A percentile compares a stretch with the other conserved stretches of the same genome.
These are phyloP conservation scores for Danio kyathit DNA, from an alignment of 2,797 vertebrate genomes.

Conservation along the genomic window DNA sequence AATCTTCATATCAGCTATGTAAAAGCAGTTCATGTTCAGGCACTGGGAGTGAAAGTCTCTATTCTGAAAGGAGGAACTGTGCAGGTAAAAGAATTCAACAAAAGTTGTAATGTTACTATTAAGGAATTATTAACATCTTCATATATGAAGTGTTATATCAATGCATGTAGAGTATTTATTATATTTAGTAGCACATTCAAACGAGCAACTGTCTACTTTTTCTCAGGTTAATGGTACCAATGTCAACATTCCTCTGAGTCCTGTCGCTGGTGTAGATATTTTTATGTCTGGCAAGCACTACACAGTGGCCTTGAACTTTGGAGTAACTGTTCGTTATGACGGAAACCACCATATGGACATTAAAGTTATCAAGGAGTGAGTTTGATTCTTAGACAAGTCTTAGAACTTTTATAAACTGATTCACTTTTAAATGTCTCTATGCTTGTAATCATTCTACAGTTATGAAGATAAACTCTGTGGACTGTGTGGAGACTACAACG, in stretches of 20 bases:
- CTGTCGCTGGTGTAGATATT: slow-evolving; percentile 72
- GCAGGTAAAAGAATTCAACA: slow-evolving; percentile 67
- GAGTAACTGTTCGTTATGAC: slow-evolving; percentile 81
- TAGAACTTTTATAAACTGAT: neutral
- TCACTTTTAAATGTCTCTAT: neutral
- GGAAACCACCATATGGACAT: slow-evolving; percentile 81
- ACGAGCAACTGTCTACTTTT: neutral
- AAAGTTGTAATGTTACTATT: neutral
- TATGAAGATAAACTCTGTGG: slow-evolving; percentile 76
- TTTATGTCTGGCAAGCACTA: slow-evolving; percentile 76
- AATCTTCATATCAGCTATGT: slow-evolving; percentile 74
- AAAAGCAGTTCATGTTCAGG: slow-evolving; percentile 79
- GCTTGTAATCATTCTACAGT: slow-evolving; percentile 61
- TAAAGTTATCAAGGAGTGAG: slow-evolving; percentile 81
- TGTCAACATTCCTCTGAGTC: slow-evolving; percentile 74
- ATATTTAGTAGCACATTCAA: neutral
- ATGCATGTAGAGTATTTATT: neutral
- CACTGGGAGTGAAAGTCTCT: slow-evolving; percentile 73
- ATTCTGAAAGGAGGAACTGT: slow-evolving; percentile 79
- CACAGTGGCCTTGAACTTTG: slow-evolving; percentile 76
- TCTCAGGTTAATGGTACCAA: slow-evolving; percentile 76
- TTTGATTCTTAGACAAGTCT: slow-evolving; percentile 11
- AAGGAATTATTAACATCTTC: neutral
- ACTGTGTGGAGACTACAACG: slow-evolving; percentile 79
- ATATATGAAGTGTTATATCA: neutral